Percentiles rank a stretch among this genome's conserved stretches.
phyloP scores from a whole-genome alignment of 1,140 invertebrate species.

The Pseudomyrmex gracilis region DNA sequence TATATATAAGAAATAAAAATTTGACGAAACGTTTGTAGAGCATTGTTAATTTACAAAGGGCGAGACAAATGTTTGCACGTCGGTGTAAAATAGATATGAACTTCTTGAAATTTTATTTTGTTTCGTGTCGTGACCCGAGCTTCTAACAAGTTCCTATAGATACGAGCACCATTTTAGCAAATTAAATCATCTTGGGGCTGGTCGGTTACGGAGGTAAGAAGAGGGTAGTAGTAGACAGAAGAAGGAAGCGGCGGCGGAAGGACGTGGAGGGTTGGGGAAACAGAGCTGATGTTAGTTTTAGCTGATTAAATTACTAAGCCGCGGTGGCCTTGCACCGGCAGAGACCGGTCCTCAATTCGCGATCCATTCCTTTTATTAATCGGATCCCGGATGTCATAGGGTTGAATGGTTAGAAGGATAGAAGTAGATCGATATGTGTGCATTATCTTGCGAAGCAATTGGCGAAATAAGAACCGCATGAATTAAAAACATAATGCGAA shows the following conservation, averaged over 20 bases:
- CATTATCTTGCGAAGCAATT: constrained; percentile 43
- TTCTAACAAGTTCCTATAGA: constrained; percentile 78
- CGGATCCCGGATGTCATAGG: constrained; percentile 72
- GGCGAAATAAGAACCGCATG: constrained; percentile 23
- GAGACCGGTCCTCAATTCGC: constrained; percentile 81
- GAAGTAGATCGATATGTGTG: constrained; percentile 39
- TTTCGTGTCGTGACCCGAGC: constrained; percentile 75
- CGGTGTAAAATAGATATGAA: constrained; percentile 53
- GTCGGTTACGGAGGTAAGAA: constrained; percentile 78
- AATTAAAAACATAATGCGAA: no score
- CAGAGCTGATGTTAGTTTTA: constrained; percentile 85
- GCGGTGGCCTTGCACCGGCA: constrained; percentile 81
- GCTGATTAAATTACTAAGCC: constrained; percentile 86
- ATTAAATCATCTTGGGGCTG: constrained; percentile 84
- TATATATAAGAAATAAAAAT: background rate
- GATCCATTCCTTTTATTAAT: constrained; percentile 85
- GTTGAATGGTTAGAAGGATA: constrained; percentile 61
- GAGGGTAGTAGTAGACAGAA: constrained; percentile 67
- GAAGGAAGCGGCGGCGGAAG: constrained; percentile 73
- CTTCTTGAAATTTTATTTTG: constrained; percentile 80
- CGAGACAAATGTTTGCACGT: background rate
- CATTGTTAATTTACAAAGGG: background rate
- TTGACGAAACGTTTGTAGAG: background rate
- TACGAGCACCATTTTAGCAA: constrained; percentile 82
- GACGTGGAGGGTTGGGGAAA: constrained; percentile 73